phyloP scores from a whole-genome alignment of 2,113 vertebrate genomes.

The Chamaea fasciata region DNA sequence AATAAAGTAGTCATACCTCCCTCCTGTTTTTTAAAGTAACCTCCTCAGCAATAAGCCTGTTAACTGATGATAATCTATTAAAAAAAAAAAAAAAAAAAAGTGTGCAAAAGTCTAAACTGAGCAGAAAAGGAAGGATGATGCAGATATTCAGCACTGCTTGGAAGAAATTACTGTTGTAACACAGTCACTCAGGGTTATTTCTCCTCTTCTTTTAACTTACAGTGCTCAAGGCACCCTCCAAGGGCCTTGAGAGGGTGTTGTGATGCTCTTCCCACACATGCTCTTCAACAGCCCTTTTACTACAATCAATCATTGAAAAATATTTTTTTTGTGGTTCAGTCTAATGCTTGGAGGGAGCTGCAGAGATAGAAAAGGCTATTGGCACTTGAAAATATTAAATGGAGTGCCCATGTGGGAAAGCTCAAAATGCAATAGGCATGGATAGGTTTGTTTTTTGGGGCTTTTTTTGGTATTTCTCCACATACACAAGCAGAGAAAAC shows the following conservation, averaged over 20 bases:
- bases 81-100: not conserved
- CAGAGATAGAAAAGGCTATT: conserved; percentile 19
- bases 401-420: not conserved
- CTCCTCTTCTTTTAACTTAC: conserved; percentile 28
- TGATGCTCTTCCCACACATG: conserved; percentile 24
- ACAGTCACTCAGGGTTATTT: conserved; percentile 6
- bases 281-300: conserved; percentile 29
- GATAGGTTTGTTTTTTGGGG: fast-evolving
- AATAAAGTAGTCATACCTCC: not conserved
- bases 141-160: not conserved
- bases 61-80: not conserved
- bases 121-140: not conserved
- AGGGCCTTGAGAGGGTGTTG: conserved; percentile 3
- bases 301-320: conserved; percentile 40
- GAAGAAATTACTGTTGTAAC: not conserved
- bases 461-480: not conserved
- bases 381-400: conserved; percentile 44
- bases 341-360: conserved; percentile 31
- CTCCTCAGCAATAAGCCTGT: not conserved
- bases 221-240: conserved; percentile 21
- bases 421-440: not conserved
- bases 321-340: not conserved
- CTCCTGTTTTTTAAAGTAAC: not conserved
- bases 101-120: not conserved
- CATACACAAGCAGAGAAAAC: not conserved